Conservation (phyloP, 2,113 vertebrate genomes). For the Pongo abelii region DNA sequence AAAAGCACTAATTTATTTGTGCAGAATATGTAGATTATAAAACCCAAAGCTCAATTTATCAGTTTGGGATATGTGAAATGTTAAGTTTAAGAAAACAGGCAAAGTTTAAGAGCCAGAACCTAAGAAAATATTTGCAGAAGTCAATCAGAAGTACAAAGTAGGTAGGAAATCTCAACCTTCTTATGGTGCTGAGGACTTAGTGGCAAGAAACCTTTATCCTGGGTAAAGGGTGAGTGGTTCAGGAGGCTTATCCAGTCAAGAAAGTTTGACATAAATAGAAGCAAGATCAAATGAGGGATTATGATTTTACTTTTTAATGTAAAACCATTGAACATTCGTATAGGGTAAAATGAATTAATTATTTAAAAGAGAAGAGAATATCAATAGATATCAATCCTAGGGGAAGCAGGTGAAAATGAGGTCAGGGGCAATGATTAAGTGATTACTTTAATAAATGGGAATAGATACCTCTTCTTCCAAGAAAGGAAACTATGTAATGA, state of each 20-base stretch:
- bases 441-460: not conserved
- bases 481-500: not conserved
- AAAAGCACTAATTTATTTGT: not conserved
- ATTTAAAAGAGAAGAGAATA: not conserved
- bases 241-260: not conserved
- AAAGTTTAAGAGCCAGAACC: not conserved
- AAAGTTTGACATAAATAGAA: not conserved
- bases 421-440: not conserved
- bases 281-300: not conserved
- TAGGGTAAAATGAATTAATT: not conserved
- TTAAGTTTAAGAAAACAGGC: not conserved
- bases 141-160: not conserved
- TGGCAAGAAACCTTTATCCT: not conserved
- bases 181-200: not conserved
- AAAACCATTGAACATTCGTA: not conserved
- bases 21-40: not conserved
- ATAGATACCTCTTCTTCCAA: not conserved
- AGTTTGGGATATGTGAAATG: not conserved
- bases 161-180: not conserved
- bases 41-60: not conserved
- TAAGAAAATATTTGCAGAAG: not conserved
- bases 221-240: not conserved
- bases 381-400: not conserved
- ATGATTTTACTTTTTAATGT: not conserved
- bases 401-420: not conserved